A percentile compares a stretch with the other conserved stretches of the same genome.
Evolutionary conservation across 2,888 invertebrate genomes (phyloP).

Genomic region (Mallateleia sp.): DNA sequence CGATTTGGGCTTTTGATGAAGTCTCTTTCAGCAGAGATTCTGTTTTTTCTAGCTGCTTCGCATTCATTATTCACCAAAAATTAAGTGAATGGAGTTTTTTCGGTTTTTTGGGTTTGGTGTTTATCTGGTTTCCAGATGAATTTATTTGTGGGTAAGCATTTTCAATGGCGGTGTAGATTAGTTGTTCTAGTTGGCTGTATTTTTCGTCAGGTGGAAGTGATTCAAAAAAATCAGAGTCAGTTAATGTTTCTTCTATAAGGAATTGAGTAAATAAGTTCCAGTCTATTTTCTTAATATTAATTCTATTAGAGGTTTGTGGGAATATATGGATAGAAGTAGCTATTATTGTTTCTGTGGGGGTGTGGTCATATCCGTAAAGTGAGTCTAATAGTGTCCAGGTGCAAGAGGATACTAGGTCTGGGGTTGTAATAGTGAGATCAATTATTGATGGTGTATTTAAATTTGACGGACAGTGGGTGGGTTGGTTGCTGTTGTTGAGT

Average conservation of each 20-base stretch:
- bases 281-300: slow-evolving; percentile 10
- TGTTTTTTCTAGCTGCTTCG: neutral
- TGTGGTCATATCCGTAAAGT: neutral
- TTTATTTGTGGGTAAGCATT: too few species aligned
- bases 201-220: neutral
- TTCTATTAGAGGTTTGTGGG: too few species aligned
- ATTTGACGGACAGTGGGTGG: neutral
- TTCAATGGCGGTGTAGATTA: too few species aligned
- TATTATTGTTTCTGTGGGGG: too few species aligned
- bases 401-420: neutral
- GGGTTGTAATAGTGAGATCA: neutral
- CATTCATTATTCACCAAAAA: slow-evolving; percentile 26
- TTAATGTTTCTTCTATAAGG: neutral
- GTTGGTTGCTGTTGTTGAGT: slow-evolving; percentile 3
- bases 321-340: too few species aligned
- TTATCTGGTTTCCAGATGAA: too few species aligned
- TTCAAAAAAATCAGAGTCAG: neutral
- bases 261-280: neutral
- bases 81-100: neutral
- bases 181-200: too few species aligned
- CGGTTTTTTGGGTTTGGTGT: too few species aligned
- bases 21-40: slow-evolving; percentile 17
- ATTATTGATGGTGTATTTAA: slow-evolving; percentile 4
- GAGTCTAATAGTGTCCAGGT: neutral
- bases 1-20: slow-evolving; percentile 20